Evolutionary conservation across 2,797 vertebrate genomes (phyloP).

Genomic region (Gila robusta): DNA sequence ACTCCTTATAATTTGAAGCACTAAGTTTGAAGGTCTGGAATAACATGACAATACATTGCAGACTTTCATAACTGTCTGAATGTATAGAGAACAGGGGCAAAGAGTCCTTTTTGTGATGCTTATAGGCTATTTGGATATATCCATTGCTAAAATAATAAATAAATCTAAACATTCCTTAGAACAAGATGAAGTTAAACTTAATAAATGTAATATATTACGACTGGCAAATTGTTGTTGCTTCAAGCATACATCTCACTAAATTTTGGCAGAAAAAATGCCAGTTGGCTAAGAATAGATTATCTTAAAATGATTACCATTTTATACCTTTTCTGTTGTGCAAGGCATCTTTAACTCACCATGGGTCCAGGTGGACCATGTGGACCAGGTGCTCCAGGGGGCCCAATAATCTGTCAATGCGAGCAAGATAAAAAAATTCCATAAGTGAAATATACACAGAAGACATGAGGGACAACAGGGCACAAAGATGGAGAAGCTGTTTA

Average conservation of each 20-base stretch:
- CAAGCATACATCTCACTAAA: not conserved
- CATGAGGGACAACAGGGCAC: not conserved
- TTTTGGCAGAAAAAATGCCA: not conserved
- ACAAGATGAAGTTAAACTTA: not conserved
- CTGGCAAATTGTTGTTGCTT: not conserved
- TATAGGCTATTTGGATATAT: not conserved
- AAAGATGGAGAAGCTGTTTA: not conserved
- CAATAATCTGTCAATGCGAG: slow-evolving; percentile 85
- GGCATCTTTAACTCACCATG: slow-evolving; percentile 86
- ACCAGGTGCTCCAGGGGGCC: slow-evolving; percentile 89
- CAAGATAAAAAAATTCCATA: slow-evolving; percentile 46
- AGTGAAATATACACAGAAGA: not conserved
- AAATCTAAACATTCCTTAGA: not conserved
- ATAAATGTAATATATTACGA: not conserved
- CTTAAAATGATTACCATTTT: not conserved
- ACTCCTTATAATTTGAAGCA: too few relatives aligned
- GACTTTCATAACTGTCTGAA: not conserved
- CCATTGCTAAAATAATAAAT: not conserved
- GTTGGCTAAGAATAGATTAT: not conserved
- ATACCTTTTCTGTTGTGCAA: not conserved
- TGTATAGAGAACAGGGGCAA: not conserved
- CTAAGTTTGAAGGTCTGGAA: not conserved
- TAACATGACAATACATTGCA: not conserved
- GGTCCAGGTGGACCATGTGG: slow-evolving; percentile 95
- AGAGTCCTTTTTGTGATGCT: not conserved